These are phyloP conservation scores for Chymomyza procnemis DNA, from an alignment of 2,888 invertebrate genomes.

Conservation along the genomic window DNA sequence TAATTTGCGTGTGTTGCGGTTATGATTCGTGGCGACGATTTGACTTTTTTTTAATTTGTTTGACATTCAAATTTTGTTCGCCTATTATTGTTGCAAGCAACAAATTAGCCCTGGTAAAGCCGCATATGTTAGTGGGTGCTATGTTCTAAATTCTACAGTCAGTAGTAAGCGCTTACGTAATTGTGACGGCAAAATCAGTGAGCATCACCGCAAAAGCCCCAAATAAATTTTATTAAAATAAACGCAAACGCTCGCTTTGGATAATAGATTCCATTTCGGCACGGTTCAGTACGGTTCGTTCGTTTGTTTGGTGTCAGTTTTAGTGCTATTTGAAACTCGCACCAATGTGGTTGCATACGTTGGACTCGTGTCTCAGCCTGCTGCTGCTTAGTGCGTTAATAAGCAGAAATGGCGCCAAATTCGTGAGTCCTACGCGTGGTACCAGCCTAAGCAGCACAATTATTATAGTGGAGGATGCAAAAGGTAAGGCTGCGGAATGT, in stretches of 20 bases:
- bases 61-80: conserved; percentile 56
- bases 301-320: conserved; percentile 6
- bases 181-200: conserved; percentile 50
- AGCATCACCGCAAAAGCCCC: conserved; percentile 23
- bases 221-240: conserved; percentile 5
- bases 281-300: neutral
- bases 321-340: conserved; percentile 4
- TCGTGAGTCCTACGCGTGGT: conserved; percentile 61
- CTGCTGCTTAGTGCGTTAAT: conserved; percentile 18
- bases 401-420: conserved; percentile 42
- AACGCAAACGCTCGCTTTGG: conserved; percentile 15
- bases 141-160: conserved; percentile 28
- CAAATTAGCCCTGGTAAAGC: conserved; percentile 11
- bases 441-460: conserved; percentile 76
- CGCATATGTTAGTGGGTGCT: neutral
- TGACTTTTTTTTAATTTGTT: conserved; percentile 53
- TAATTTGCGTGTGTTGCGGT: conserved; percentile 31
- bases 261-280: conserved; percentile 28
- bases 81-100: neutral
- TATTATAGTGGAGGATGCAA: conserved; percentile 79
- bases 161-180: conserved; percentile 67
- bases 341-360: conserved; percentile 30
- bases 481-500: conserved; percentile 68
- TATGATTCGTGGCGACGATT: conserved; percentile 23
- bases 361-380: conserved; percentile 17